Evolutionary conservation across 1,140 invertebrate species (phyloP), one percentile per base, ranked within the genome.

Genomic region (Eupeodes corollae): DNA sequence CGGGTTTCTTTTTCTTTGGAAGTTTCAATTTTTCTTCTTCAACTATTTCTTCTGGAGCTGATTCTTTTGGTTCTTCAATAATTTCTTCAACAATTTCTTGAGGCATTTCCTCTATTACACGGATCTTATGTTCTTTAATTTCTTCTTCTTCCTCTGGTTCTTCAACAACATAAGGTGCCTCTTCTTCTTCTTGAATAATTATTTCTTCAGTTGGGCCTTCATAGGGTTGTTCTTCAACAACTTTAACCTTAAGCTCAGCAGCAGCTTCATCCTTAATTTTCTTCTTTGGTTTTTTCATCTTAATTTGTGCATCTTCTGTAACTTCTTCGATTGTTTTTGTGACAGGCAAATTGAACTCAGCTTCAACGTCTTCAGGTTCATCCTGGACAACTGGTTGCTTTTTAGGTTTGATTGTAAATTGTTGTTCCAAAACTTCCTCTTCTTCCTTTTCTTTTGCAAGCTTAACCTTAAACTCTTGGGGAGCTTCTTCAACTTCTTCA

Each of bases 331-430:
- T 49, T 44, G 56, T 46, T 61, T 52, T n/a, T 55, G 47, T 19
- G 54, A 62, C 12, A 64, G 43, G 6, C 45, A 54, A 11, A 64
- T 59, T 52, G 21, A 66, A 56, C 52, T 61, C 57, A 9, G 54
- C 59, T 46, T 64, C 63, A 11, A 57, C 60, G n/a, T 65, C 55
- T 52, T 69, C 63, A 6, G 56, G 46, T 35, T 56, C 43, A 39
- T 63, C 47, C 2, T 52, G 46, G 13, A 26, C 21, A 26, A 55
- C 47, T 34, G 33, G 38, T 42, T 54, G 51, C 42, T 66, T 62
- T 37, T 61, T 63, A 15, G 61, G 63, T 40, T 54, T 52, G 6
- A 68, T 52, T 3, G 55, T 56, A 11, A 67, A 39, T 49, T 67
- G 49, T 40, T 52, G 45, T 45, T 53, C 47, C 10, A 39, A 32